Base-by-base conservation (phyloP, 2,113 vertebrate genomes). In the Melospiza melodia region DNA sequence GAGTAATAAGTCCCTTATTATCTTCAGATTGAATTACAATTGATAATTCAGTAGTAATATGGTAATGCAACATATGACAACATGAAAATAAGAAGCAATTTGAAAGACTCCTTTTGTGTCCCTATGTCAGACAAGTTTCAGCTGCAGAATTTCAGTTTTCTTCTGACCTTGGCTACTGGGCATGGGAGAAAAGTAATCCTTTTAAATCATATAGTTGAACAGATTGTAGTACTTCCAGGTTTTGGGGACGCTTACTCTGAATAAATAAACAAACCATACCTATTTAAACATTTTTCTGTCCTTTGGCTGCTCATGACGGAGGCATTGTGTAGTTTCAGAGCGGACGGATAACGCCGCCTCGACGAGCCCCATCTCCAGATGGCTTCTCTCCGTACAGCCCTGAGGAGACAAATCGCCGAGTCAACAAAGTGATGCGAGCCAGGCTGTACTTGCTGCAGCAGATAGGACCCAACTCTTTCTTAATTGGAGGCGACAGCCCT, bases 371-470 rank as follows among this genome's bases (percentile, higher is more conserved):
- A 1, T 99, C 99, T 22, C 99, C 99, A 25, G 99, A 99, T 69
- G 99, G 99, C 76, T 99, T 98, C 96, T 99, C 99, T 15, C 99
- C 99, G 0, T 99, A 99, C 69, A 98, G 98, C 93, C 98, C 99
- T 0, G 99, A 99, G 96, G 98, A 99, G 89, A 99, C 99, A 31
- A 98, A 73, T 90, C 99, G 98, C 71, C 98, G 99, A 3, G 98
- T 99, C 87, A 99, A 98, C 97, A 99, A 99, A 97, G 99, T 99
- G 67, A 99, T 99, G 99, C 97, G 98, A 71, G 99, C 99, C 66
- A 97, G 99, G 69, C 97, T 99, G 30, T 99, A 99, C 95, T 69
- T 99, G 78, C 97, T 99, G 76, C 99, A 99, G 96, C 99, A 99
- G 54, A 99, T 99, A 87, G 99, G 99, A 94, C 99, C 99, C 52